These are phyloP conservation scores for Oppia nitens DNA, from an alignment of 1,140 invertebrate genomes.

Conservation along the genomic window DNA sequence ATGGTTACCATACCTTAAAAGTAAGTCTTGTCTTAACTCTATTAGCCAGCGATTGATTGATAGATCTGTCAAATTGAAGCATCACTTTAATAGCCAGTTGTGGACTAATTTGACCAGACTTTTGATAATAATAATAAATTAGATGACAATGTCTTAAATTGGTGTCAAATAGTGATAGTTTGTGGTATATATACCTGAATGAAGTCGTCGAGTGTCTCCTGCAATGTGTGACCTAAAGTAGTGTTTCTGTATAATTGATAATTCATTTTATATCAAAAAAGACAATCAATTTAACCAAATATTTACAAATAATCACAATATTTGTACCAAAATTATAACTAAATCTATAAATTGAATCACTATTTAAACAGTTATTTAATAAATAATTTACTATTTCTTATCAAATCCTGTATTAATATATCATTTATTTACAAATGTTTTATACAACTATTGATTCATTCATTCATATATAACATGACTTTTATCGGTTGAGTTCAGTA, in stretches of 20 bases:
- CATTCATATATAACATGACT: too few relatives aligned
- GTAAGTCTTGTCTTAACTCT: slow-evolving; percentile 77
- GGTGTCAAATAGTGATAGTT: background rate
- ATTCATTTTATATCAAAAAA: too few relatives aligned
- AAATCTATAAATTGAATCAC: too few relatives aligned
- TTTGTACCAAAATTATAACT: too few relatives aligned
- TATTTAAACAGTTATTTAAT: too few relatives aligned
- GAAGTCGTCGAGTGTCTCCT: slow-evolving; percentile 86
- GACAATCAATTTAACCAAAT: too few relatives aligned
- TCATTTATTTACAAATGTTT: too few relatives aligned
- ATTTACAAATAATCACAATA: too few relatives aligned
- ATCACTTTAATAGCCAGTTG: slow-evolving; percentile 78
- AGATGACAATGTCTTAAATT: background rate
- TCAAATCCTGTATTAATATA: too few relatives aligned
- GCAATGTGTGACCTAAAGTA: slow-evolving; percentile 85
- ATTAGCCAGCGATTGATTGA: slow-evolving; percentile 81
- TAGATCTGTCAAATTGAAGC: slow-evolving; percentile 89
- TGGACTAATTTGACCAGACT: slow-evolving; percentile 91
- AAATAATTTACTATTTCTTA: too few relatives aligned
- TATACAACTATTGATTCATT: too few relatives aligned
- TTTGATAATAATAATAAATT: slow-evolving; percentile 24
- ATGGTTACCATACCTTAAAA: slow-evolving; percentile 46
- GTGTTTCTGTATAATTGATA: slow-evolving; percentile 97
- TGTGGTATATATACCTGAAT: slow-evolving; percentile 38
- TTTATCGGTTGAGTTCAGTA: too few relatives aligned